These are phyloP conservation scores for Apoderus coryli DNA, from an alignment of 2,888 invertebrate genomes.

Conservation along the genomic window DNA sequence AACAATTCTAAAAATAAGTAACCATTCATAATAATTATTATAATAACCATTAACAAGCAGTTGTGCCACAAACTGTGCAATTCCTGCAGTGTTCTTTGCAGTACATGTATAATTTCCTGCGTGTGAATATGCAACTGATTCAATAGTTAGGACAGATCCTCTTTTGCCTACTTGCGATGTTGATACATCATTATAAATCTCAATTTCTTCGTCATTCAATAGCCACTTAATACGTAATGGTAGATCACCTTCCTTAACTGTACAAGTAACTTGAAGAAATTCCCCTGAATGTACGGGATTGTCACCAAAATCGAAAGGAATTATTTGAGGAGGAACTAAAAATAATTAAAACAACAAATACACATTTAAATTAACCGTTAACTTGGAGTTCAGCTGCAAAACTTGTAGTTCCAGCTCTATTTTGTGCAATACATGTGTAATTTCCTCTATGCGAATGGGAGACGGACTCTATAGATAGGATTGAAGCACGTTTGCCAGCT, in stretches of 20 bases:
- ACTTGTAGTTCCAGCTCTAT: slow-evolving; percentile 36
- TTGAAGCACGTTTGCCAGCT: slow-evolving; percentile 41
- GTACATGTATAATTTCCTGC: slow-evolving; percentile 63
- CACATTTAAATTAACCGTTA: slow-evolving; percentile 32
- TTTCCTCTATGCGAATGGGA: slow-evolving; percentile 39
- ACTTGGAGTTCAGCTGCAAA: slow-evolving; percentile 37
- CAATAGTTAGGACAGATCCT: slow-evolving; percentile 48
- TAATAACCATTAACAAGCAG: slow-evolving; percentile 56
- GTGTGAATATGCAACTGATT: slow-evolving; percentile 49
- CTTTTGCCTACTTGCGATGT: slow-evolving; percentile 26
- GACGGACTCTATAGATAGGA: slow-evolving; percentile 43
- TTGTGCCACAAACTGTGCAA: slow-evolving; percentile 22
- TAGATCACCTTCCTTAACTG: slow-evolving; percentile 50
- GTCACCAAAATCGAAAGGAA: slow-evolving; percentile 51
- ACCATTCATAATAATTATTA: slow-evolving; percentile 11
- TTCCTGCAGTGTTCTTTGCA: slow-evolving; percentile 36
- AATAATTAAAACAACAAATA: slow-evolving; percentile 2
- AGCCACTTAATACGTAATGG: slow-evolving; percentile 46
- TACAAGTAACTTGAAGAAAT: slow-evolving; percentile 47
- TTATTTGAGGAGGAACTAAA: slow-evolving; percentile 48
- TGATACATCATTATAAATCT: slow-evolving; percentile 24
- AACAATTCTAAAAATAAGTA: too few species aligned
- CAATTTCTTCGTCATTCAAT: slow-evolving; percentile 35
- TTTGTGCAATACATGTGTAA: slow-evolving; percentile 40
- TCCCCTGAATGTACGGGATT: slow-evolving; percentile 45